Percentiles rank a stretch among this genome's conserved stretches.
phyloP scores from a whole-genome alignment of 2,797 vertebrate species.

The Cichlasoma orientale region DNA sequence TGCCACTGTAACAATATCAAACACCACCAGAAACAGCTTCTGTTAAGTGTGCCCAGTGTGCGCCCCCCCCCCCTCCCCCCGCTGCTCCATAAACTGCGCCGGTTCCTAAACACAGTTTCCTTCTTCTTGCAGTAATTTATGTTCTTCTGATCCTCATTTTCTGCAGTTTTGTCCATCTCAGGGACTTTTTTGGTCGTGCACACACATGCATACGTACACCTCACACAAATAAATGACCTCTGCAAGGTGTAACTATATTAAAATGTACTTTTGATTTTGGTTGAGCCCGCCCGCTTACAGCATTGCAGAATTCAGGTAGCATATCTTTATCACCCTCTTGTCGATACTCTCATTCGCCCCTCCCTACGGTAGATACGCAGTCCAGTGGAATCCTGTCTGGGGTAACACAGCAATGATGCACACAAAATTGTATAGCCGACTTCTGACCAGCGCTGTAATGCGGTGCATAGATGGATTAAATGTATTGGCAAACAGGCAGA shows the following conservation, averaged over 20 bases:
- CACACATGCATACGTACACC: not conserved
- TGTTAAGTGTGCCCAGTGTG: slow-evolving; percentile 33
- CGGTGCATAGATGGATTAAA: slow-evolving; percentile 56
- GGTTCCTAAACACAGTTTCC: not conserved
- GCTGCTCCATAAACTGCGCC: not conserved
- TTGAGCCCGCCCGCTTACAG: not conserved
- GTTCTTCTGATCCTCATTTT: not conserved
- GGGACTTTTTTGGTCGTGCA: not conserved
- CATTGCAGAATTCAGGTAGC: slow-evolving; percentile 16
- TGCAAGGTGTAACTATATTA: not conserved
- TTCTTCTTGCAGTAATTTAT: not conserved
- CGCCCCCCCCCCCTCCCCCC: not conserved
- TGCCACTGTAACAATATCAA: slow-evolving; percentile 49
- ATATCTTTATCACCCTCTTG: slow-evolving; percentile 6
- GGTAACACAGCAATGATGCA: slow-evolving; percentile 47
- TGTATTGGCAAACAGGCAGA: slow-evolving; percentile 57
- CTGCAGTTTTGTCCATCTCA: not conserved
- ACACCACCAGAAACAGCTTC: slow-evolving; percentile 55
- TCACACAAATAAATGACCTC: not conserved
- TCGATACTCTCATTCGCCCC: slow-evolving; percentile 16
- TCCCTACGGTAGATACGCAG: slow-evolving; percentile 3
- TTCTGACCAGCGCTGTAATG: slow-evolving; percentile 27
- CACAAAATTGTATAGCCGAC: slow-evolving; percentile 36
- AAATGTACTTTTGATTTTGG: not conserved
- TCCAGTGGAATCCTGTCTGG: slow-evolving; percentile 18